Evolutionary conservation across 2,113 vertebrate genomes (phyloP).

Genomic region (Nothoprocta pentlandii): DNA sequence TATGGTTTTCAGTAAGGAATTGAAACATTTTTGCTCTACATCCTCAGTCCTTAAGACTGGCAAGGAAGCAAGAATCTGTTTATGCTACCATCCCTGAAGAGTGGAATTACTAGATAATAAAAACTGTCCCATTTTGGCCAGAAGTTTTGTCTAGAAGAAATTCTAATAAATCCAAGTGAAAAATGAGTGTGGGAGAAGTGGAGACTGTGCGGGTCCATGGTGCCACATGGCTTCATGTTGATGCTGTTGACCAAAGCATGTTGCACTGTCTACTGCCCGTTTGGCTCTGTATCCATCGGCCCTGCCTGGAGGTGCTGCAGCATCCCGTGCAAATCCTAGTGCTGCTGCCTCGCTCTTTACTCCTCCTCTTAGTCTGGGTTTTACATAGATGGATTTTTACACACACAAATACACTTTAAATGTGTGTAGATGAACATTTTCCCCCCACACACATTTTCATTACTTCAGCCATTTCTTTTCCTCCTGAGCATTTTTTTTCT

Average conservation of each 20-base stretch:
- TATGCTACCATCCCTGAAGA: not conserved
- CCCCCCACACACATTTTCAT: not conserved
- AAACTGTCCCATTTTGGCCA: not conserved
- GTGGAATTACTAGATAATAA: not conserved
- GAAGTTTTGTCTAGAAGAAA: not conserved
- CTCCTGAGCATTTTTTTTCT: not conserved
- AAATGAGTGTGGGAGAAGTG: rapidly evolving
- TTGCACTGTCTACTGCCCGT: rapidly evolving
- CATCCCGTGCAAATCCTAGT: not conserved
- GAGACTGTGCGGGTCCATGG: rapidly evolving
- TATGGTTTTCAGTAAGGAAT: not conserved
- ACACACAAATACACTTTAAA: not conserved
- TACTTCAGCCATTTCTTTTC: not conserved
- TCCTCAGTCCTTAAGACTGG: not conserved
- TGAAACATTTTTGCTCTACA: not conserved
- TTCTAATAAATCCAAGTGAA: not conserved
- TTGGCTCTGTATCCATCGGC: rapidly evolving
- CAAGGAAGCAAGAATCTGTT: not conserved
- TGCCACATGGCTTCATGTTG: rapidly evolving
- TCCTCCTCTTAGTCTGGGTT: not conserved
- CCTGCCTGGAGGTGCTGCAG: rapidly evolving
- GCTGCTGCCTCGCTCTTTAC: rapidly evolving
- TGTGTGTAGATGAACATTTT: rapidly evolving
- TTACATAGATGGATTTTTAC: not conserved
- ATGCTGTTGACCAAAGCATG: not conserved